Conservation (phyloP, 2,888 invertebrate genomes). For the Nymphalis urticae region DNA sequence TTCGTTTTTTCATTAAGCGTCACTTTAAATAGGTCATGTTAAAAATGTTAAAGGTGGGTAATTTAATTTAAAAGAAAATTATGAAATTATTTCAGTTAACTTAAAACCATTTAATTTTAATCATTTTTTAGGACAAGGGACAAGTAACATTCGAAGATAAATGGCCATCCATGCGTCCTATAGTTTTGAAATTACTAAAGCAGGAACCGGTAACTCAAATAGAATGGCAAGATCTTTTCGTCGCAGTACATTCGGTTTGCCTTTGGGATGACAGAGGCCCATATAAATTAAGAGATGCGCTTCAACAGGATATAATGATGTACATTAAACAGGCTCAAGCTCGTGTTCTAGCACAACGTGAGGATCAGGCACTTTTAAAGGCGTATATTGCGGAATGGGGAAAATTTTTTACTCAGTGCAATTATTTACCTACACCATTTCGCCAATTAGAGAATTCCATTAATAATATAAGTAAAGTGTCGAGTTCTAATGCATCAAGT, state of each 20-base stretch:
- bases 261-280: slow-evolving; percentile 98
- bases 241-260: slow-evolving; percentile 96
- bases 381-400: slow-evolving; percentile 99
- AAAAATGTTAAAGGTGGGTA: slow-evolving; percentile 60
- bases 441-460: slow-evolving; percentile 94
- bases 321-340: slow-evolving; percentile 96
- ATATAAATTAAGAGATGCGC: slow-evolving; percentile 90
- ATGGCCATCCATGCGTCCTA: slow-evolving; percentile 97
- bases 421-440: slow-evolving; percentile 97
- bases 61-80: slow-evolving; percentile 10
- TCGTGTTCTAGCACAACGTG: slow-evolving; percentile 93
- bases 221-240: slow-evolving; percentile 99
- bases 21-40: slow-evolving; percentile 34
- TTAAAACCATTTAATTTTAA: slow-evolving; percentile 7
- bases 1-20: slow-evolving; percentile 11
- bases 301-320: slow-evolving; percentile 95
- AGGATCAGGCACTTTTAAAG: slow-evolving; percentile 96
- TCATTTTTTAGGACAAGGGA: slow-evolving; percentile 85
- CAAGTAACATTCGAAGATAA: slow-evolving; percentile 95
- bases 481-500: slow-evolving; percentile 65
- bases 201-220: slow-evolving; percentile 96
- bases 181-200: slow-evolving; percentile 94
- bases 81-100: neutral
- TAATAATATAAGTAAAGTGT: slow-evolving; percentile 78
- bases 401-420: slow-evolving; percentile 98